Percentiles rank a stretch among this genome's conserved stretches.
Conservation (phyloP, 2,113 vertebrate genomes). For the Strix aluco region DNA sequence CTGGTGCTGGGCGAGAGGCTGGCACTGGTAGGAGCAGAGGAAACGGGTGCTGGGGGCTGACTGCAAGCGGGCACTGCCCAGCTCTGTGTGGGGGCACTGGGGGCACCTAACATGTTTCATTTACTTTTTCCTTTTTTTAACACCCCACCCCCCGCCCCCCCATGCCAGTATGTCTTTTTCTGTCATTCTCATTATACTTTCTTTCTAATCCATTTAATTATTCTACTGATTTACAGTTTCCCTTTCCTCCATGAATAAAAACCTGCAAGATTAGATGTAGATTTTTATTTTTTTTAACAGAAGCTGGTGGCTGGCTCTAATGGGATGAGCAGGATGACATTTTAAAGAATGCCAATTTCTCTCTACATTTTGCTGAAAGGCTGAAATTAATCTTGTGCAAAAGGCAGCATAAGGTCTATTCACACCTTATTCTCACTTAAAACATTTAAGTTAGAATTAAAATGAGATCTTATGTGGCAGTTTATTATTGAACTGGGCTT, state of each 20-base stretch:
- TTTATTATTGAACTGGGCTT: not conserved
- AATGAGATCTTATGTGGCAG: not conserved
- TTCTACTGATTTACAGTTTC: not conserved
- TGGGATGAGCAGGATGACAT: not conserved
- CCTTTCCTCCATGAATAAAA: not conserved
- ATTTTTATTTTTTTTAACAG: not conserved
- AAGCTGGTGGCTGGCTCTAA: not conserved
- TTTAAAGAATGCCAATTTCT: not conserved
- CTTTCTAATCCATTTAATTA: not conserved
- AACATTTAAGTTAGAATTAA: not conserved
- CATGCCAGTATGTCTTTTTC: not conserved
- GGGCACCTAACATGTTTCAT: not conserved
- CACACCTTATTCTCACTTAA: not conserved
- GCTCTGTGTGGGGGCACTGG: accelerated
- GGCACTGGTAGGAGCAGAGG: not conserved
- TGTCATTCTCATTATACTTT: not conserved
- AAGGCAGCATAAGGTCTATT: not conserved
- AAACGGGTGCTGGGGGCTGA: not conserved
- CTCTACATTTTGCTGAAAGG: not conserved
- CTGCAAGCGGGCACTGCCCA: accelerated
- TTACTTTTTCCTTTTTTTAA: not conserved
- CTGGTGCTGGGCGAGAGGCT: not conserved
- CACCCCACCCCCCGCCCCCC: no score
- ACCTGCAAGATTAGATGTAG: not conserved
- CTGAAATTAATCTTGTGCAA: not conserved